These are phyloP conservation scores for Sinelater perroti DNA, from an alignment of 2,888 invertebrate genomes.

Conservation along the genomic window DNA sequence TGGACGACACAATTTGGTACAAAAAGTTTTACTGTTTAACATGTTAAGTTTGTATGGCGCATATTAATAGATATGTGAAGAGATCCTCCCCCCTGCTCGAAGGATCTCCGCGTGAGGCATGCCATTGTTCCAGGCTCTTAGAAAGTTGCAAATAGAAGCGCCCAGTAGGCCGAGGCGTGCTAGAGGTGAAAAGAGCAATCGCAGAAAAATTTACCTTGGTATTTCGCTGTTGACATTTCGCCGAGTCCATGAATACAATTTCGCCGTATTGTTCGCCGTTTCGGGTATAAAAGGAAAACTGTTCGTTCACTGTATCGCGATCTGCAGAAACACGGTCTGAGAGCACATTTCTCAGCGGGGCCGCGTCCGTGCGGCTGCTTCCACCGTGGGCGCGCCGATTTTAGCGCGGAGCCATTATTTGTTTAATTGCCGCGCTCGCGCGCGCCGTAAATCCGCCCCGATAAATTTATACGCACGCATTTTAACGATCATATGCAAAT, in stretches of 20 bases:
- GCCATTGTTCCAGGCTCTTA: no score
- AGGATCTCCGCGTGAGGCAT: no score
- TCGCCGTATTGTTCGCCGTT: conserved; percentile 39
- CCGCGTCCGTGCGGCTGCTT: conserved; percentile 36
- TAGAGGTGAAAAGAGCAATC: conserved; percentile 2
- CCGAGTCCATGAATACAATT: conserved; percentile 47
- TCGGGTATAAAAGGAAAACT: conserved; percentile 31
- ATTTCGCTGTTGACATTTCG: conserved; percentile 45
- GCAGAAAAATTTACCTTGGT: conserved; percentile 45
- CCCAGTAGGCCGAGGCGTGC: conserved; percentile 8
- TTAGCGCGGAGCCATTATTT: conserved; percentile 16
- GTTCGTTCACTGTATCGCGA: conserved; percentile 32
- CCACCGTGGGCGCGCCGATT: conserved; percentile 33
- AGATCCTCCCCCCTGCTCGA: no score
- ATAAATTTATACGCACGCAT: conserved; percentile 30
- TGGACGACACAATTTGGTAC: no score
- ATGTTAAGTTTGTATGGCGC: no score
- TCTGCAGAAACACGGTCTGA: conserved; percentile 36
- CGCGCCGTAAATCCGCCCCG: conserved; percentile 14
- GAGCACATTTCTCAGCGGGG: conserved; percentile 31
- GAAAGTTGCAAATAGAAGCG: no score
- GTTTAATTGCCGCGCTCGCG: conserved; percentile 18
- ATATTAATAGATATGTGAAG: no score
- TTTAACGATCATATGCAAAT: conserved; percentile 53
- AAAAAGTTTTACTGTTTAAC: no score